Evolutionary conservation across 2,888 invertebrate genomes (phyloP).

Genomic region (Salpingus planirostris): DNA sequence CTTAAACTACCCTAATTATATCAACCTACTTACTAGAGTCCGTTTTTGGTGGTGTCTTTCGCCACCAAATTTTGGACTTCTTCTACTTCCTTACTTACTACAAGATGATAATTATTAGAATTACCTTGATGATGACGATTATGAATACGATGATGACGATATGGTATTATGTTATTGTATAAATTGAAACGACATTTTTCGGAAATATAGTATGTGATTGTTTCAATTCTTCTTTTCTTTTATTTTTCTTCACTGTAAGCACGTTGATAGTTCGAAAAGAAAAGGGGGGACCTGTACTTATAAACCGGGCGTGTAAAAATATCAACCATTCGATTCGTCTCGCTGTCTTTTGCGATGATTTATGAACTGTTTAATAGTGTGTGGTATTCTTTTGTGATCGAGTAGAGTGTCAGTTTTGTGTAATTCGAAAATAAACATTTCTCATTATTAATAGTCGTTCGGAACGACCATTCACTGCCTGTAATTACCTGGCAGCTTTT

Average conservation of each 20-base stretch:
- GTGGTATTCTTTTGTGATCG: slow-evolving; percentile 29
- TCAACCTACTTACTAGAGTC: too few species aligned
- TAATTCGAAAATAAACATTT: slow-evolving; percentile 39
- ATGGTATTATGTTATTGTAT: too few species aligned
- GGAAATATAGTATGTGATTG: slow-evolving; percentile 34
- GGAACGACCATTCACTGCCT: slow-evolving; percentile 16
- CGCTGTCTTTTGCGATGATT: slow-evolving; percentile 38
- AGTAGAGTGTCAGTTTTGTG: slow-evolving; percentile 34
- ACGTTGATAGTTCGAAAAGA: not conserved
- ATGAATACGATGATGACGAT: too few species aligned
- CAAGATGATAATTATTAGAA: too few species aligned
- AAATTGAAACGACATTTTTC: too few species aligned
- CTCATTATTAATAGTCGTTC: slow-evolving; percentile 19
- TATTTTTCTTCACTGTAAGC: not conserved
- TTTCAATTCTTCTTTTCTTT: slow-evolving; percentile 20
- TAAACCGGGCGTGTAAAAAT: slow-evolving; percentile 14
- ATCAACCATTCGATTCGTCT: slow-evolving; percentile 33
- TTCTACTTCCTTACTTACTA: too few species aligned
- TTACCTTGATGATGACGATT: too few species aligned
- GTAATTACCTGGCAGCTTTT: slow-evolving; percentile 19
- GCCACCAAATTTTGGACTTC: too few species aligned
- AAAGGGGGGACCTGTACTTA: not conserved
- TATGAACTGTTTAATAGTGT: slow-evolving; percentile 38
- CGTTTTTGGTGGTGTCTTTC: too few species aligned
- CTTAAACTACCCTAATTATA: too few species aligned